Evolutionary conservation across 2,113 vertebrate species (phyloP).

Genomic region (Nymphicus hollandicus): DNA sequence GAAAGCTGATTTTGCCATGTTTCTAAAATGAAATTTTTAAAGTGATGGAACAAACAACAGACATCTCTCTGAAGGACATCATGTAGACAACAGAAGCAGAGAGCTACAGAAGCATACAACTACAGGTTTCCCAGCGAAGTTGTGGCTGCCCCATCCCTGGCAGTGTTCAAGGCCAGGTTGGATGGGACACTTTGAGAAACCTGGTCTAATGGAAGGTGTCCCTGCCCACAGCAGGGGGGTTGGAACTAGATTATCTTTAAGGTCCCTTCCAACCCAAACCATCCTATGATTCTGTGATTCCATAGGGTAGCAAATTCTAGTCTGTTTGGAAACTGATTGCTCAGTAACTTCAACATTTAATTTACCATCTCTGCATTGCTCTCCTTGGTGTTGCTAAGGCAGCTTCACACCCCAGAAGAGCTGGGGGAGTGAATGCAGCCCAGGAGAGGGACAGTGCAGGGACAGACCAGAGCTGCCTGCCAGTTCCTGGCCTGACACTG

Average conservation of each 20-base stretch:
- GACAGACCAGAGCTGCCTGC: background rate
- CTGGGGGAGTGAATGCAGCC: background rate
- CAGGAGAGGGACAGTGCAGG: background rate
- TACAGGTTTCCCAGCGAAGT: background rate
- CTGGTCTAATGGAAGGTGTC: background rate
- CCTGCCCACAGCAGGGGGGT: background rate
- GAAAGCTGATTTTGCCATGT: background rate
- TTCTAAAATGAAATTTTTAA: background rate
- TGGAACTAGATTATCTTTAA: background rate
- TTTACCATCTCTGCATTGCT: background rate
- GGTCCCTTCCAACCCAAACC: background rate
- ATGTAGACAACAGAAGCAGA: background rate
- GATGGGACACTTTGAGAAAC: background rate
- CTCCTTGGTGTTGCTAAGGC: background rate
- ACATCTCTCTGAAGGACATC: background rate
- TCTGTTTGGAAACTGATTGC: background rate
- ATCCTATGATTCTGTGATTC: background rate
- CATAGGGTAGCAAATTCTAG: background rate
- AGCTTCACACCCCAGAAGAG: background rate
- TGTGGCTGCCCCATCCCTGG: background rate
- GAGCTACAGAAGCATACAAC: background rate
- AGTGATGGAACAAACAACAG: fast-evolving
- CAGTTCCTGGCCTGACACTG: background rate
- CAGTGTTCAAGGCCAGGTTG: background rate
- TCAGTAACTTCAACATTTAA: background rate